Conservation (phyloP, 2,797 vertebrate genomes). For the Myiotriccus ornatus region DNA sequence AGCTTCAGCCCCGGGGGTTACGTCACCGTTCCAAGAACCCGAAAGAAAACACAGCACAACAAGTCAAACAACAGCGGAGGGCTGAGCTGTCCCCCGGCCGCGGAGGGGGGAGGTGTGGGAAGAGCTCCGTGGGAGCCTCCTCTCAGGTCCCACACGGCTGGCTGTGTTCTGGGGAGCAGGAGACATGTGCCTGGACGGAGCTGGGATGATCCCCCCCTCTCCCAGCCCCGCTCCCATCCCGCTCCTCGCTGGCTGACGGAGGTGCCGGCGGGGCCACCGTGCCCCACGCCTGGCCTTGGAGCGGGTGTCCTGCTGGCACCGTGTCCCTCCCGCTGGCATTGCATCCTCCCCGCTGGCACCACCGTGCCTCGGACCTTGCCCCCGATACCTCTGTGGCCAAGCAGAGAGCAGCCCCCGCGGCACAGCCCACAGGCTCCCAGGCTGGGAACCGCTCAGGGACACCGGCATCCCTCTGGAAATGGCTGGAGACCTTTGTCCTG, state of each 20-base stretch:
- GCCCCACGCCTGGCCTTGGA: neutral
- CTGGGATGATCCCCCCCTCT: rapidly evolving
- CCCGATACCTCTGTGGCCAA: neutral
- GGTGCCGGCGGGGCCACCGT: rapidly evolving
- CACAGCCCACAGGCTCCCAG: rapidly evolving
- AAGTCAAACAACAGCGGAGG: neutral
- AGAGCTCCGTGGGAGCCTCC: neutral
- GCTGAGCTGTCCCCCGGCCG: conserved; percentile 1
- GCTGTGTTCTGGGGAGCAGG: neutral
- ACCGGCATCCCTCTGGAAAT: rapidly evolving
- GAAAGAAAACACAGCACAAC: neutral
- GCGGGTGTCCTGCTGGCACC: neutral
- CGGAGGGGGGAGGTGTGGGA: neutral
- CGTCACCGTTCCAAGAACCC: conserved; percentile 50
- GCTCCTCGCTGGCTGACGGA: neutral
- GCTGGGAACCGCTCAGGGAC: neutral
- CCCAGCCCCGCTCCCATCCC: rapidly evolving
- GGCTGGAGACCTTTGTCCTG: rapidly evolving
- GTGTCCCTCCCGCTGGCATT: neutral
- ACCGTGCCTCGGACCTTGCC: neutral
- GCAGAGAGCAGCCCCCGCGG: neutral
- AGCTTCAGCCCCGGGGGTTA: conserved; percentile 4
- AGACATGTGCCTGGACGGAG: neutral
- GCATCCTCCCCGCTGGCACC: neutral
- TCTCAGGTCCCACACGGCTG: neutral